These are phyloP conservation scores for Pseudachorutes palmiensis DNA, from an alignment of 1,140 invertebrate genomes.

Conservation along the genomic window DNA sequence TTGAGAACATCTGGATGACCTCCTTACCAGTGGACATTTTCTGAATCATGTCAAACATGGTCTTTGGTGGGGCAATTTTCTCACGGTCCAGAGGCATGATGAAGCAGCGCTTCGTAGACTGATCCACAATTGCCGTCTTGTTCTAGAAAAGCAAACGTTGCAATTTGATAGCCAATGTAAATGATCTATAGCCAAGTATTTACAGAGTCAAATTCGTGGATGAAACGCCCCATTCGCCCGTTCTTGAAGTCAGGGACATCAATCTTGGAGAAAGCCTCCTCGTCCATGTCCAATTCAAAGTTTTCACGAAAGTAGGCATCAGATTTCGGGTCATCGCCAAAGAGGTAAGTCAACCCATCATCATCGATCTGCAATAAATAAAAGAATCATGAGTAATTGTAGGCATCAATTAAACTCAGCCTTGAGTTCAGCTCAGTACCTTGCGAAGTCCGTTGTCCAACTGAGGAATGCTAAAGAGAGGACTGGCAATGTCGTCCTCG, in stretches of 20 bases:
- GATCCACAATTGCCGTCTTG: constrained; percentile 77
- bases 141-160: constrained; percentile 40
- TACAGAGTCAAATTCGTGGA: constrained; percentile 78
- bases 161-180: constrained; percentile 12
- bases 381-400: neutral
- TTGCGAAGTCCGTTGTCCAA: constrained; percentile 19
- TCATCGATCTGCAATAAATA: constrained; percentile 25
- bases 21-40: constrained; percentile 66
- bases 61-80: constrained; percentile 60
- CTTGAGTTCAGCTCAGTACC: too few relatives aligned
- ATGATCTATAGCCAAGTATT: constrained; percentile 9
- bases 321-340: constrained; percentile 32
- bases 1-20: too few relatives aligned
- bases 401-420: too few relatives aligned
- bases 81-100: constrained; percentile 76
- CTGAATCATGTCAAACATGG: constrained; percentile 65
- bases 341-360: constrained; percentile 36
- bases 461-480: constrained; percentile 30
- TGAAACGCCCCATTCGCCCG: constrained; percentile 66
- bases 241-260: constrained; percentile 69
- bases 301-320: constrained; percentile 56
- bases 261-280: constrained; percentile 63
- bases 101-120: constrained; percentile 67
- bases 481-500: constrained; percentile 19
- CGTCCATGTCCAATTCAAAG: constrained; percentile 62